A percentile compares a stretch with the other conserved stretches of the same genome.
Evolutionary conservation across 2,113 vertebrate genomes (phyloP).

Genomic region (Carettochelys insculpta): DNA sequence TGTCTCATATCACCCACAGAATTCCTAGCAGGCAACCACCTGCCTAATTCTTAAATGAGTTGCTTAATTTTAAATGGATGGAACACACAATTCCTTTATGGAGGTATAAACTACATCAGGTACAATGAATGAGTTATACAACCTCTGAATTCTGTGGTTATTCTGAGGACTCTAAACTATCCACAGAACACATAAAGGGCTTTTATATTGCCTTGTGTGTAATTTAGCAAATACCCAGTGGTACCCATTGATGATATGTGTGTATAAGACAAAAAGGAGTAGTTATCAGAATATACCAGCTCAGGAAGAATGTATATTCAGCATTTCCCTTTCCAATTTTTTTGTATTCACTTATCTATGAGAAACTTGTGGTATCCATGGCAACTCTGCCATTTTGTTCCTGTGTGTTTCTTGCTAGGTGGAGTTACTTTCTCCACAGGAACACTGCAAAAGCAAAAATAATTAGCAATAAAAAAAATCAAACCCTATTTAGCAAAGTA

Average conservation of each 20-base stretch:
- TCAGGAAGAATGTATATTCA: neutral
- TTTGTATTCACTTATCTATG: neutral
- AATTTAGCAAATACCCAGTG: neutral
- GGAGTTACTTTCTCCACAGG: neutral
- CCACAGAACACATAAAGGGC: neutral
- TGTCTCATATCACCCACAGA: neutral
- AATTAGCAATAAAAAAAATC: neutral
- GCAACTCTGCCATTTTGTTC: neutral
- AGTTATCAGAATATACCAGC: neutral
- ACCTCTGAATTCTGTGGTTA: neutral
- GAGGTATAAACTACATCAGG: neutral
- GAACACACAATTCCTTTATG: neutral
- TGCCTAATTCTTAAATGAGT: neutral
- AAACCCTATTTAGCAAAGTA: neutral
- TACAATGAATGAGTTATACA: no score
- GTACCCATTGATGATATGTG: neutral
- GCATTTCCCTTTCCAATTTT: neutral
- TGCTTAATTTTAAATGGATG: neutral
- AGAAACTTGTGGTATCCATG: neutral
- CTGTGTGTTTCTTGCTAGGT: neutral
- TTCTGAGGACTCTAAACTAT: neutral
- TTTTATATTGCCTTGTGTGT: neutral
- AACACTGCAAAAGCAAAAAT: neutral
- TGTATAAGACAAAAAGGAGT: neutral
- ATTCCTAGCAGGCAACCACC: neutral